phyloP scores from a whole-genome alignment of 2,888 invertebrate genomes.

The Drosophila lacicola region DNA sequence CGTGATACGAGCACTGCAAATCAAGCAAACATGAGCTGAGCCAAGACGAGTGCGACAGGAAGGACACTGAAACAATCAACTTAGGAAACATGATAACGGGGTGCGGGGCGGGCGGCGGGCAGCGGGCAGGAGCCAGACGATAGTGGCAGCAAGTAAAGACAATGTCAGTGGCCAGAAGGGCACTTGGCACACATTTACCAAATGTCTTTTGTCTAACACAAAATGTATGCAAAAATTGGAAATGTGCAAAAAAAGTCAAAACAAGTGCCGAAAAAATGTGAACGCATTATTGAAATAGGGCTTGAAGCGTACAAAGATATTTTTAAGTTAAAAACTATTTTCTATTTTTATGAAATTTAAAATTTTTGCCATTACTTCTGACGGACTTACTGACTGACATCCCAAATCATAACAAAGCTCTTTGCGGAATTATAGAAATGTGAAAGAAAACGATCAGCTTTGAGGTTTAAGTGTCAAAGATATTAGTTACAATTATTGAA shows the following conservation, averaged over 20 bases:
- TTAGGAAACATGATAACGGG: conserved; percentile 33
- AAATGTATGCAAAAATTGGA: conserved; percentile 7
- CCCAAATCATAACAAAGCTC: no score
- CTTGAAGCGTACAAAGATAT: not conserved
- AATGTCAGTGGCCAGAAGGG: conserved; percentile 31
- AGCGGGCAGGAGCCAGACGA: not conserved
- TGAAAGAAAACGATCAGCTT: no score
- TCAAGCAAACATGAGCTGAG: conserved; percentile 72
- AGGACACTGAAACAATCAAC: conserved; percentile 68
- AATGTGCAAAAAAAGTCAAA: conserved; percentile 14
- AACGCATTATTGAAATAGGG: not conserved
- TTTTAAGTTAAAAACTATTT: no score
- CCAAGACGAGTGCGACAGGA: conserved; percentile 44
- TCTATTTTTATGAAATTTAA: no score
- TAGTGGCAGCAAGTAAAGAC: conserved; percentile 27
- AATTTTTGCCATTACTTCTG: no score
- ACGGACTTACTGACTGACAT: no score
- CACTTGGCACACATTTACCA: conserved; percentile 61
- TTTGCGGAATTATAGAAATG: no score
- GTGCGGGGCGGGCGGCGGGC: not conserved
- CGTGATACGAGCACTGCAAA: conserved; percentile 78
- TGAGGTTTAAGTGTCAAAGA: no score
- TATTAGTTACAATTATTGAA: no score
- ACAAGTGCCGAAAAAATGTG: conserved; percentile 20
- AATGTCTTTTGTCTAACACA: conserved; percentile 44